phyloP scores from a whole-genome alignment of 2,797 vertebrate species.

The Smutsia gigantea region DNA sequence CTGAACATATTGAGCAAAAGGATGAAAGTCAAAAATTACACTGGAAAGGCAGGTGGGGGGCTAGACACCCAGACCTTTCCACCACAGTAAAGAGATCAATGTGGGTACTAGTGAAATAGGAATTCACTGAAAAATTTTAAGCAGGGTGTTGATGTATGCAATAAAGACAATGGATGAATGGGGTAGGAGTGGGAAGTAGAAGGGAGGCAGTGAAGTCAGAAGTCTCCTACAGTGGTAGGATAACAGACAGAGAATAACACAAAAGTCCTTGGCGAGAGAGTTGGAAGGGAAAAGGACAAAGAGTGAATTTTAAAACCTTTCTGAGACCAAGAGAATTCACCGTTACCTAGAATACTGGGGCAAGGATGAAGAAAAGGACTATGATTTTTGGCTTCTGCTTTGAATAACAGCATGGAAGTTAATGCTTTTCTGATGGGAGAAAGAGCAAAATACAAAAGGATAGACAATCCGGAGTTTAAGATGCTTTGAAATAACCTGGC shows the following conservation, averaged over 20 bases:
- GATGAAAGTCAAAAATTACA: not conserved
- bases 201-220: not conserved
- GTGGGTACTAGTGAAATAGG: not conserved
- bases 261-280: not conserved
- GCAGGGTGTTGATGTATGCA: not conserved
- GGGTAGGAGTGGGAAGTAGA: rapidly evolving
- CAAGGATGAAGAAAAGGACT: not conserved
- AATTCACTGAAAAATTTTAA: not conserved
- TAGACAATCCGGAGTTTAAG: not conserved
- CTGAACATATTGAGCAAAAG: not conserved
- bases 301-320: not conserved
- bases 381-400: not conserved
- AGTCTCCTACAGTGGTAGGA: not conserved
- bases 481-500: not conserved
- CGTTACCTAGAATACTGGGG: not conserved
- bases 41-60: not conserved
- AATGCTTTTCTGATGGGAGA: not conserved
- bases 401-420: not conserved
- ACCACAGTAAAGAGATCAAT: not conserved
- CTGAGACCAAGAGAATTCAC: not conserved
- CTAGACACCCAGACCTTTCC: not conserved
- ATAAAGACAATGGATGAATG: not conserved
- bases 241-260: not conserved
- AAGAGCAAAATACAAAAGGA: not conserved
- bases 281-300: not conserved